Evolutionary conservation across 1,140 invertebrate species (phyloP), one percentile per base, ranked within the genome.

Genomic region (Drosophila ficusphila): DNA sequence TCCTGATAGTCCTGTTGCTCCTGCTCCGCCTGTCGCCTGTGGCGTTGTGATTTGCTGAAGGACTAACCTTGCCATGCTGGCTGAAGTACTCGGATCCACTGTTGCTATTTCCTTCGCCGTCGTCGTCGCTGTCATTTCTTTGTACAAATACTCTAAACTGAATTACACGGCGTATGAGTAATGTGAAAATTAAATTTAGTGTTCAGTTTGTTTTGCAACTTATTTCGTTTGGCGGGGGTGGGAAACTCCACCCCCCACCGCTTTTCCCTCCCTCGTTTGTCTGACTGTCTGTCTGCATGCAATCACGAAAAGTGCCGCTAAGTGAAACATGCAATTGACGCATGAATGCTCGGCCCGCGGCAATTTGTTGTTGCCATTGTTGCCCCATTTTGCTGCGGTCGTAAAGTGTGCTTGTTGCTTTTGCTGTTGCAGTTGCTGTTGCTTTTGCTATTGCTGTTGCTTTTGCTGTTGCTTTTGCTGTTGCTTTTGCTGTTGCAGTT

Each of bases 61-160:
- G 36, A 72, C 75, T 56, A 85, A 53, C 47, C 51, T 72, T 53
- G 79, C 75, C 64, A 75, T 62, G 53, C 61, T 53, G 33, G 19
- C 41, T 49, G 49, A 23, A 67, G 49, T 38, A 46, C 7, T 44
- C 4, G 38, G 18, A 41, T 56, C 51, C 29, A 31, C 33, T 2
- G 33, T 8, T 34, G 56, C 8, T 9, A 38, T 27, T 51, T 61
- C 19, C 61, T 18, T 21, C 41, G 46, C 16, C 11, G 47, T 46
- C 54, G 81, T 42, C 29, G 76, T 68, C 44, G 62, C 75, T 77
- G 81, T 86, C 89, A 90, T 90, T 90, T 90, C 89, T 83, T 90
- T 90, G 85, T 90, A 79, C 79, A 90, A 90, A 90, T 90, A 90
- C 85, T 77, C 81, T 79, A 90, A 88, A 88, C 89, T 90, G 85